Evolutionary conservation across 2,113 vertebrate genomes (phyloP).

Genomic region (Thymallus thymallus): DNA sequence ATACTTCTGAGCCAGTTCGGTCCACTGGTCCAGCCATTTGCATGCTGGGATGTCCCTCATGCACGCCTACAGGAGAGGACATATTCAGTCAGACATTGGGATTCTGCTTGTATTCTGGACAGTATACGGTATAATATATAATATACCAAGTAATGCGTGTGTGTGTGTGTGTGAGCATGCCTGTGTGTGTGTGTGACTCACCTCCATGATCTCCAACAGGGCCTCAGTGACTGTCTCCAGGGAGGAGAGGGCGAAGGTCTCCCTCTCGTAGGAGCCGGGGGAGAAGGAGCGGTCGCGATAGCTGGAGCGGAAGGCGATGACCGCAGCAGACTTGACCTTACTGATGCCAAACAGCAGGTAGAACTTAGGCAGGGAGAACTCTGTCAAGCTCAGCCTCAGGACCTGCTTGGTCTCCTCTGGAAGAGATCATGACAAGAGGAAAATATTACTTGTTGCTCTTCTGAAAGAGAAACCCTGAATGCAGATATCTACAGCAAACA

Average conservation of each 20-base stretch:
- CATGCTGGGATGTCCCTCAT: slow-evolving; percentile 98
- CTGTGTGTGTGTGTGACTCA: slow-evolving; percentile 40
- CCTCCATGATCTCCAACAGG: slow-evolving; percentile 98
- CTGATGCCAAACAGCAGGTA: slow-evolving; percentile 98
- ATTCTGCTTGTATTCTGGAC: not conserved
- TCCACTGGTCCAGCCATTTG: slow-evolving; percentile 99
- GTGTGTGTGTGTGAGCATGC: not conserved
- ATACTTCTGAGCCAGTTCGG: slow-evolving; percentile 96
- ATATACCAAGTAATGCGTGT: too few relatives aligned
- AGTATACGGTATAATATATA: not conserved
- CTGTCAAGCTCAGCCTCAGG: slow-evolving; percentile 90
- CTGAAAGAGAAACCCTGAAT: not conserved
- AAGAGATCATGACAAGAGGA: slow-evolving; percentile 26
- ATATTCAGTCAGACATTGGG: not conserved
- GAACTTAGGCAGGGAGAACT: slow-evolving; percentile 97
- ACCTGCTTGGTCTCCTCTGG: slow-evolving; percentile 99
- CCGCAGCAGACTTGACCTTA: slow-evolving; percentile 96
- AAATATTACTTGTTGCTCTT: not conserved
- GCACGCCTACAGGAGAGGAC: slow-evolving; percentile 79
- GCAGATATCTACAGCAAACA: not conserved
- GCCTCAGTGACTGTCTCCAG: slow-evolving; percentile 96
- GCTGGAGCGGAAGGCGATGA: slow-evolving; percentile 99
- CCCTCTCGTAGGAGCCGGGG: slow-evolving; percentile 94
- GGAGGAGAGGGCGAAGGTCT: slow-evolving; percentile 95
- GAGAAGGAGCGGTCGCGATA: slow-evolving; percentile 97